phyloP scores from a whole-genome alignment of 2,113 vertebrate species.

The Sceloporus undulatus region DNA sequence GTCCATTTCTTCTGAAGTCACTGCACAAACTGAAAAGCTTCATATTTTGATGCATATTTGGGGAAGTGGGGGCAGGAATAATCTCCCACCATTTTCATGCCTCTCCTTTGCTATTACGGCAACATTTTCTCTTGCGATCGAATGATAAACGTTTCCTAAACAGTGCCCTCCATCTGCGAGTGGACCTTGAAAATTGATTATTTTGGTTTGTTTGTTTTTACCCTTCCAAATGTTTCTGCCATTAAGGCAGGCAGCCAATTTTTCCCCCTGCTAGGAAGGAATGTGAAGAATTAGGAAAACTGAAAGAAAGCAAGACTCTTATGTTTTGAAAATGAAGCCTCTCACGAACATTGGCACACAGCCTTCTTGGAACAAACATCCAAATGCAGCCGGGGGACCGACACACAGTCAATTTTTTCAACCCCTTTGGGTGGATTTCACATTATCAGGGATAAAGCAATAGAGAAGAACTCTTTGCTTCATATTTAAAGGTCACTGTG shows the following conservation, averaged over 20 bases:
- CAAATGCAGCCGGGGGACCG: conserved; percentile 59
- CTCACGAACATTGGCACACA: conserved; percentile 54
- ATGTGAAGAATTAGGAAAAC: conserved; percentile 64
- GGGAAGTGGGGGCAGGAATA: not conserved
- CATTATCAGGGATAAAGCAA: conserved; percentile 58
- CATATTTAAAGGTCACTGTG: conserved; percentile 62
- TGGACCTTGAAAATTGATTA: conserved; percentile 84
- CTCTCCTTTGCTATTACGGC: conserved; percentile 67
- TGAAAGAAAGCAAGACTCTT: conserved; percentile 56
- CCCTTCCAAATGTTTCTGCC: conserved; percentile 68
- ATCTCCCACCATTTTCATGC: conserved; percentile 59
- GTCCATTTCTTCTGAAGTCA: conserved; percentile 3
- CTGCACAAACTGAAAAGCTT: conserved; percentile 53
- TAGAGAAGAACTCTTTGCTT: conserved; percentile 58
- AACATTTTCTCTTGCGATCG: conserved; percentile 77
- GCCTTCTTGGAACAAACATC: conserved; percentile 50
- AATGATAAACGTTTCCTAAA: conserved; percentile 80
- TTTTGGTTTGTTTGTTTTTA: conserved; percentile 82
- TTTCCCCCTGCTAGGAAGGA: conserved; percentile 57
- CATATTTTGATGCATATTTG: conserved; percentile 58
- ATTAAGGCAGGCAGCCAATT: conserved; percentile 58
- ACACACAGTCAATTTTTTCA: conserved; percentile 54
- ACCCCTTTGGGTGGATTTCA: conserved; percentile 55
- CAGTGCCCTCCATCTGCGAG: conserved; percentile 76
- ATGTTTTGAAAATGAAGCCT: conserved; percentile 51